Evolutionary conservation across 2,888 invertebrate species (phyloP).

Genomic region (Craniophora ligustri): DNA sequence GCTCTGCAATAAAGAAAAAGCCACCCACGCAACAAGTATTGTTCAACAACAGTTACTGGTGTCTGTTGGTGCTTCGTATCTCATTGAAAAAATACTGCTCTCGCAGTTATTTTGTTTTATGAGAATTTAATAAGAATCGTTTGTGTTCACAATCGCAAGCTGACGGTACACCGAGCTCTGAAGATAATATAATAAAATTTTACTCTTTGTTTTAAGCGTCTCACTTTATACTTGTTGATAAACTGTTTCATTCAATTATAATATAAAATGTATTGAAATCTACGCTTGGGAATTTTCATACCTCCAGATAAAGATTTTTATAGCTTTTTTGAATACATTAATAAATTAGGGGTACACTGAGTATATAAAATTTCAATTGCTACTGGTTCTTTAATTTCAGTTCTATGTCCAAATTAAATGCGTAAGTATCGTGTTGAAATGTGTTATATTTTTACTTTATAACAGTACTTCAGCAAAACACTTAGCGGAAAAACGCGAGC

Average conservation of each 20-base stretch:
- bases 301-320: too few species aligned
- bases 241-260: conserved; percentile 6
- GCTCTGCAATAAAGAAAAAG: conserved; percentile 5
- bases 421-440: too few species aligned
- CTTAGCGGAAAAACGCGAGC: conserved; percentile 31
- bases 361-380: too few species aligned
- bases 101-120: conserved; percentile 55
- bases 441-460: too few species aligned
- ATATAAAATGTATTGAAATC: too few species aligned
- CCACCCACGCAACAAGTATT: conserved; percentile 27
- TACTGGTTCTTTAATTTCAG: too few species aligned
- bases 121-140: conserved; percentile 60
- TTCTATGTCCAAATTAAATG: too few species aligned
- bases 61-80: conserved; percentile 6
- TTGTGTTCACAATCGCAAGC: conserved; percentile 19
- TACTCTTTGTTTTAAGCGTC: conserved; percentile 18
- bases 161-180: conserved; percentile 13
- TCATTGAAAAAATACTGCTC: conserved; percentile 39
- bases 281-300: too few species aligned
- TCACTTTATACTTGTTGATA: conserved; percentile 25
- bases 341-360: too few species aligned
- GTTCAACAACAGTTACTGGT: conserved; percentile 17
- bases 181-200: conserved; percentile 8
- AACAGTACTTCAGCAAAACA: too few species aligned
- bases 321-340: too few species aligned